Evolutionary conservation across 2,113 vertebrate species (phyloP).

Genomic region (Megaceryle torquata): DNA sequence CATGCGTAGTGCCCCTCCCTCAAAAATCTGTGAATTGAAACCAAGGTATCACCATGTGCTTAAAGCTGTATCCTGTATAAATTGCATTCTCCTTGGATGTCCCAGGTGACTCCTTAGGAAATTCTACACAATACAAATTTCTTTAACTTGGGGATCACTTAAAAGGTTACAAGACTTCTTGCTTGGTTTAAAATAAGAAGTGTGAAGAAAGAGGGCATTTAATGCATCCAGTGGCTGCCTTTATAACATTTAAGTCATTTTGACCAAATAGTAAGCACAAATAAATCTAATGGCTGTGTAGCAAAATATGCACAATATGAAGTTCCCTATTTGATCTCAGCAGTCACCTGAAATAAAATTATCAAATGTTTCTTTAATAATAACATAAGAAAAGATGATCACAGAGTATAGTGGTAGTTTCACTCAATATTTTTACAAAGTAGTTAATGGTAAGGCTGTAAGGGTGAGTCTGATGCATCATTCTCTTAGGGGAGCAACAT

Average conservation of each 20-base stretch:
- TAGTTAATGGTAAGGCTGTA: not conserved
- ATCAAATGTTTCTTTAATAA: not conserved
- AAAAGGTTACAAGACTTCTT: not conserved
- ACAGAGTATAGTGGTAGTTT: not conserved
- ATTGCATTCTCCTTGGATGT: not conserved
- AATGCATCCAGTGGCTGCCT: not conserved
- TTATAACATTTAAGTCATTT: not conserved
- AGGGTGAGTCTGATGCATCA: not conserved
- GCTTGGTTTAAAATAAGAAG: not conserved
- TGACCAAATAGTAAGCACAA: not conserved
- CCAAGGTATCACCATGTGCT: not conserved
- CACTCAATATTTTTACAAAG: not conserved
- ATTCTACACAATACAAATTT: not conserved
- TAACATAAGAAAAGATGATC: not conserved
- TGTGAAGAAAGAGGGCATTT: not conserved
- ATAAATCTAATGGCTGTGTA: not conserved
- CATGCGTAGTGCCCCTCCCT: not conserved
- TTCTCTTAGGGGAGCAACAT: not conserved
- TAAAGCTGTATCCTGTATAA: not conserved
- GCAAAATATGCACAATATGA: not conserved
- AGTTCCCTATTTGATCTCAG: not conserved
- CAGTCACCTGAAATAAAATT: not conserved
- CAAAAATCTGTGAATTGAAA: not conserved
- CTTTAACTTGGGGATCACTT: not conserved
- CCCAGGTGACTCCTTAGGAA: not conserved